A percentile compares a stretch with the other conserved stretches of the same genome.
Conservation (phyloP, 2,113 vertebrate genomes). For the Jacana jacana region DNA sequence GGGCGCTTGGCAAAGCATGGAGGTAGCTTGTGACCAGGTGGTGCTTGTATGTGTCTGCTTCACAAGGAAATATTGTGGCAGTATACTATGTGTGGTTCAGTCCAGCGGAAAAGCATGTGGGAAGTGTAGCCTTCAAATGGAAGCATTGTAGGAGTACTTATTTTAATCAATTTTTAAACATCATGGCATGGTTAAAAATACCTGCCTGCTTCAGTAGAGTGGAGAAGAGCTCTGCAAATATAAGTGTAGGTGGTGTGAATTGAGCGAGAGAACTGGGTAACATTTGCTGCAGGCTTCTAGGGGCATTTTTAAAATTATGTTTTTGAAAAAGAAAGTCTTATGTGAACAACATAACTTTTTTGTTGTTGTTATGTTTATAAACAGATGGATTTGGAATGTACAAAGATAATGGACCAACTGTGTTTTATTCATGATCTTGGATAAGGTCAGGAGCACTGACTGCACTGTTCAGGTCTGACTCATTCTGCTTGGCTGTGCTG, state of each 20-base stretch:
- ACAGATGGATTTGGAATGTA: not conserved
- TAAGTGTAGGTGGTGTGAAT: not conserved
- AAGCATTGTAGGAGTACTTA: slow-evolving; percentile 43
- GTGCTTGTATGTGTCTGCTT: not conserved
- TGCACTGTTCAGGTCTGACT: not conserved
- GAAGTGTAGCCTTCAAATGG: slow-evolving; percentile 36
- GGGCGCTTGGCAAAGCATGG: not conserved
- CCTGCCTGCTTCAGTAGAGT: not conserved
- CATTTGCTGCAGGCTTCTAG: not conserved
- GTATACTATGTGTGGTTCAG: not conserved
- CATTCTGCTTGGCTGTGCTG: not conserved
- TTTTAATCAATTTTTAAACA: slow-evolving; percentile 52
- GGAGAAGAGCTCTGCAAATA: slow-evolving; percentile 2
- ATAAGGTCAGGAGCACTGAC: not conserved
- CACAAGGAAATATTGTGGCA: slow-evolving; percentile 14
- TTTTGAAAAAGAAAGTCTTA: not conserved
- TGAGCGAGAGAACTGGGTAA: not conserved
- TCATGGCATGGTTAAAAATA: slow-evolving; percentile 40
- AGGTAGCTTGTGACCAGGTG: not conserved
- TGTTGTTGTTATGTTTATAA: not conserved
- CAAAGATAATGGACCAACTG: not conserved
- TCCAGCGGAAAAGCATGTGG: not conserved
- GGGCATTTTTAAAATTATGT: too few relatives aligned
- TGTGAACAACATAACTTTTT: not conserved
- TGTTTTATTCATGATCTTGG: not conserved